phyloP scores from a whole-genome alignment of 2,888 invertebrate species.

The Amphiduros pacificus region DNA sequence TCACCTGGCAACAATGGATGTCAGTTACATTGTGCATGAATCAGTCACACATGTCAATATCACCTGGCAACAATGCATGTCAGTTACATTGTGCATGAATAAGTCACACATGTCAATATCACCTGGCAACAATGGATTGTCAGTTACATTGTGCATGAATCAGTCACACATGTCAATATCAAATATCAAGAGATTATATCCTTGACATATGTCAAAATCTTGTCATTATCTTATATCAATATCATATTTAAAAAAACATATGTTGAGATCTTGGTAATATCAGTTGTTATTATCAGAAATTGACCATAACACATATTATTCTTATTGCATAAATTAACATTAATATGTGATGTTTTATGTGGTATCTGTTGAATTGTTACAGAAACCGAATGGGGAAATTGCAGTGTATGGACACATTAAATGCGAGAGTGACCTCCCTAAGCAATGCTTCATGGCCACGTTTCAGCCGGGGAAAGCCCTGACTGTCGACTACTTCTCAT shows the following conservation, averaged over 20 bases:
- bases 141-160: too few species aligned
- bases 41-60: too few species aligned
- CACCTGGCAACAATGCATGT: too few species aligned
- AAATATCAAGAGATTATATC: too few species aligned
- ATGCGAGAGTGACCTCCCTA: slow-evolving; percentile 48
- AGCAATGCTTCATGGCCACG: slow-evolving; percentile 42
- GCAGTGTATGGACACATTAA: slow-evolving; percentile 39
- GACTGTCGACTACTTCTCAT: slow-evolving; percentile 50
- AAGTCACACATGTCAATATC: too few species aligned
- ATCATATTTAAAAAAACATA: neutral
- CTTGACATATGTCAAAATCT: too few species aligned
- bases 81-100: too few species aligned
- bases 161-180: too few species aligned
- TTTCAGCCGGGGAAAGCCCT: slow-evolving; percentile 35
- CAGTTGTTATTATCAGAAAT: neutral
- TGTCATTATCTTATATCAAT: neutral
- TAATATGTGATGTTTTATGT: neutral
- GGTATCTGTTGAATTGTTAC: slow-evolving; percentile 10
- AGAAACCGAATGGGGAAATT: slow-evolving; percentile 51
- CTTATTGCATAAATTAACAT: neutral
- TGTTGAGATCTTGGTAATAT: neutral
- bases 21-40: too few species aligned
- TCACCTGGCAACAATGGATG: too few species aligned
- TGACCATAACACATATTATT: neutral
- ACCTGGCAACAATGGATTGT: too few species aligned